phyloP scores from a whole-genome alignment of 2,888 invertebrate species.

The Drosophila setosimentum region DNA sequence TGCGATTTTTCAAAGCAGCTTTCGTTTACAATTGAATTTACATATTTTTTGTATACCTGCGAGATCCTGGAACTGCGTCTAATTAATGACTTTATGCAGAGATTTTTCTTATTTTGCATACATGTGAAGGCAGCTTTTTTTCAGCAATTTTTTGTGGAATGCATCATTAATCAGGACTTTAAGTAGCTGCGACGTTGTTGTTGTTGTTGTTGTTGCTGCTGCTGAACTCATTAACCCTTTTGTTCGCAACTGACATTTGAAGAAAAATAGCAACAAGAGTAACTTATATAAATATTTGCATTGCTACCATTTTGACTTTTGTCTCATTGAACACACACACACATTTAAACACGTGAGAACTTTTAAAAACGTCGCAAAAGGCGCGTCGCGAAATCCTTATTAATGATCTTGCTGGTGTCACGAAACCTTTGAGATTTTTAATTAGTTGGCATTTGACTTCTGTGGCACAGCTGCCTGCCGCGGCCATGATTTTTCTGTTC shows the following conservation, averaged over 20 bases:
- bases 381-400: constrained; percentile 67
- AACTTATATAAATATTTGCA: constrained; percentile 78
- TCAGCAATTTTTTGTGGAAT: constrained; percentile 8
- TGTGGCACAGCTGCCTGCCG: constrained; percentile 43
- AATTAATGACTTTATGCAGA: constrained; percentile 83
- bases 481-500: constrained; percentile 4
- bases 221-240: constrained; percentile 84
- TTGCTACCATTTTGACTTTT: constrained; percentile 53
- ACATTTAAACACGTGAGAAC: constrained; percentile 55
- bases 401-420: constrained; percentile 67
- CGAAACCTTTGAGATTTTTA: constrained; percentile 61
- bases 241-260: constrained; percentile 72
- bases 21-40: constrained; percentile 50
- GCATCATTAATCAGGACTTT: constrained; percentile 78
- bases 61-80: constrained; percentile 47
- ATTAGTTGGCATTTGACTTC: constrained; percentile 64
- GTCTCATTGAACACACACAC: constrained; percentile 44
- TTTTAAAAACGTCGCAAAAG: constrained; percentile 44
- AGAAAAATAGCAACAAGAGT: constrained; percentile 63
- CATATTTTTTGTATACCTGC: constrained; percentile 65
- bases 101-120: constrained; percentile 62
- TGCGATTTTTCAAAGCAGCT: constrained; percentile 55
- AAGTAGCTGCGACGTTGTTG: constrained; percentile 48
- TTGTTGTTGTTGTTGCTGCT: constrained; percentile 61
- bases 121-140: constrained; percentile 48